These are phyloP conservation scores for Dendrocincla fuliginosa DNA, from an alignment of 2,797 vertebrate species.

Conservation along the genomic window DNA sequence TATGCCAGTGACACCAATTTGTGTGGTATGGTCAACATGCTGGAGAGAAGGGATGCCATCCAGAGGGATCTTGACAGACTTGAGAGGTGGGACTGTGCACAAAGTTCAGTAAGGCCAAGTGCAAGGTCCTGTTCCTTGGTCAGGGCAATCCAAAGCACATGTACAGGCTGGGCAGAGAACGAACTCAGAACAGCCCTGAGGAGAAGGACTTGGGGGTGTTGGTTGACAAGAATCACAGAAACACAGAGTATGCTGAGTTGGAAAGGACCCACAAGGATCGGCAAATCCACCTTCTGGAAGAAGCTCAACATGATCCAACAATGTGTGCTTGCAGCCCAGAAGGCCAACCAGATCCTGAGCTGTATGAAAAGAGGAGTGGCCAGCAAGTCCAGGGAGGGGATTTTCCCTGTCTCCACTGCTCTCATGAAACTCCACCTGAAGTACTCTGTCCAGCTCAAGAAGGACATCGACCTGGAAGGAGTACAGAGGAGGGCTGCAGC, in stretches of 20 bases:
- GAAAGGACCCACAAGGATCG: background rate
- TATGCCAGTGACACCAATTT: background rate
- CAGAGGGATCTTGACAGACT: background rate
- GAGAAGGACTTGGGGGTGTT: background rate
- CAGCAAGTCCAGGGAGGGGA: no score
- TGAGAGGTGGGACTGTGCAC: background rate
- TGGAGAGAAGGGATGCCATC: background rate
- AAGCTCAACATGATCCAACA: background rate
- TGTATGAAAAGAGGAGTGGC: background rate
- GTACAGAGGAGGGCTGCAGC: background rate
- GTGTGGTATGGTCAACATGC: background rate
- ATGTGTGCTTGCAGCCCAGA: background rate
- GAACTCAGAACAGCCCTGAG: background rate
- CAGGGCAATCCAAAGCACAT: background rate
- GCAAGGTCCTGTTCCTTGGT: background rate
- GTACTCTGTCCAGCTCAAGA: no score
- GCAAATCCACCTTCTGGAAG: background rate
- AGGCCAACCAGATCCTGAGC: accelerated
- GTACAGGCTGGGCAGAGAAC: background rate
- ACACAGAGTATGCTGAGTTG: background rate
- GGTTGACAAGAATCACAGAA: background rate
- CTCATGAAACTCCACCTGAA: no score
- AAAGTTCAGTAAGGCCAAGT: background rate
- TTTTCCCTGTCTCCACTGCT: no score
- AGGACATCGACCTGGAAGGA: background rate